Evolutionary conservation across 2,888 invertebrate genomes (phyloP), one percentile per base, ranked within the genome.

Genomic region (Euplexia lucipara): DNA sequence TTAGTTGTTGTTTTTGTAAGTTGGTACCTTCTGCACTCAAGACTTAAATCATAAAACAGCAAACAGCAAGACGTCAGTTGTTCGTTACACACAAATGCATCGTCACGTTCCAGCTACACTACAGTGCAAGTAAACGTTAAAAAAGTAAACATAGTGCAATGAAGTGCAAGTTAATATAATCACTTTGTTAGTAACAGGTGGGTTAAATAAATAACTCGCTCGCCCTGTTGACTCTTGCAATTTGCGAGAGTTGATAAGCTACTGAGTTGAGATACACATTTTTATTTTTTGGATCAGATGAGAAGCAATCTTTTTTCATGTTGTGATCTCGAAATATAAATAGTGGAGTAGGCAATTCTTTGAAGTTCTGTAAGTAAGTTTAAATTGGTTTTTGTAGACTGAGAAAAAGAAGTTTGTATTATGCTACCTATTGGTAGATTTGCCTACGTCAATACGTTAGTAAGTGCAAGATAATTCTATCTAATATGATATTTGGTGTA

Each of bases 141-240:
- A 62, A 66, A 67, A 75, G 30, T 34, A 9, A 59, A 39, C 41
- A 8, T 6, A 52, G 26, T 44, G 70, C 52, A 69, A 48, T 60
- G 60, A 57, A 69, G 76, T 53, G 10, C 14, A 41, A 57, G 56
- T 52, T 56, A 56, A 71, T 75, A 52, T 61, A 69, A n/a, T 75
- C 37, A 69, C 54, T 68, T 53, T 45, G 34, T 59, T 66, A 34
- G 53, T 75, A 75, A 70, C 70, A 69, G 70, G 71, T 71, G 76
- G 75, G 42, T 41, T 44, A 57, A 60, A 72, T 75, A 75, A 72
- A 72, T 72, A 75, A 70, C 61, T 57, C 56, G 32, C 53, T 42
- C 70, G 26, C 51, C 14, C 39, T 75, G 76, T 75, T 75, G 56
- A 61, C 76, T 75, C 44, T 61, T 70, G 37, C 52, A 75, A 70